Percentiles rank a stretch among this genome's conserved stretches.
Evolutionary conservation across 2,888 invertebrate genomes (phyloP).

Genomic region (Elegia similella): DNA sequence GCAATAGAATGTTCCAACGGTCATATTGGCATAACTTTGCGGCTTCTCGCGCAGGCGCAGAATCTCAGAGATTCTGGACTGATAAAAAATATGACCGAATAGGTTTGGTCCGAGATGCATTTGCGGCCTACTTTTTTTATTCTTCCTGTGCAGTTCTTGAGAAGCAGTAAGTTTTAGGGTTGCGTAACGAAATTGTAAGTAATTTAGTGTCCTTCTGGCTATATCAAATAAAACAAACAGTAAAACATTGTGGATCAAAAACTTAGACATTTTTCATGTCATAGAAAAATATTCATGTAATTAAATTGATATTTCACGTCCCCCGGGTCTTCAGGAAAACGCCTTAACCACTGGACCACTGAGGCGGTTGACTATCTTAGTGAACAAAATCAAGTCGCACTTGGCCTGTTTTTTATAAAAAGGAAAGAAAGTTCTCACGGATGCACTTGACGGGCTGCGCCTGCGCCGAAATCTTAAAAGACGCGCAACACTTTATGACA

Average conservation of each 20-base stretch:
- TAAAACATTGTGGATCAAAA: too few species aligned
- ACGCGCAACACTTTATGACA: slow-evolving; percentile 10
- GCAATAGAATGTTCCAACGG: slow-evolving; percentile 14
- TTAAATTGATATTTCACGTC: too few species aligned
- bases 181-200: too few species aligned
- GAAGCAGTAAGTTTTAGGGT: slow-evolving; percentile 4
- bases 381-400: too few species aligned
- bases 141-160: slow-evolving; percentile 14
- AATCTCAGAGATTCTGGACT: slow-evolving; percentile 12
- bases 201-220: too few species aligned
- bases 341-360: too few species aligned
- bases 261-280: too few species aligned
- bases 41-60: neutral
- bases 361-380: too few species aligned
- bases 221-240: too few species aligned
- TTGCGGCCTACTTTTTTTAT: slow-evolving; percentile 9
- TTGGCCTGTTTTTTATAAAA: neutral
- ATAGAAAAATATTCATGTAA: too few species aligned
- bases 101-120: slow-evolving; percentile 2
- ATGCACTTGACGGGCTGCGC: slow-evolving; percentile 7
- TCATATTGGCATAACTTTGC: slow-evolving; percentile 14
- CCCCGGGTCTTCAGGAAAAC: too few species aligned
- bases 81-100: slow-evolving; percentile 12
- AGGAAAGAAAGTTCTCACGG: slow-evolving; percentile 17
- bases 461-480: slow-evolving; percentile 12